Percentiles rank a stretch among this genome's conserved stretches.
These are phyloP conservation scores for Acestrorhynchus altus DNA, from an alignment of 2,797 vertebrate genomes.

Conservation along the genomic window DNA sequence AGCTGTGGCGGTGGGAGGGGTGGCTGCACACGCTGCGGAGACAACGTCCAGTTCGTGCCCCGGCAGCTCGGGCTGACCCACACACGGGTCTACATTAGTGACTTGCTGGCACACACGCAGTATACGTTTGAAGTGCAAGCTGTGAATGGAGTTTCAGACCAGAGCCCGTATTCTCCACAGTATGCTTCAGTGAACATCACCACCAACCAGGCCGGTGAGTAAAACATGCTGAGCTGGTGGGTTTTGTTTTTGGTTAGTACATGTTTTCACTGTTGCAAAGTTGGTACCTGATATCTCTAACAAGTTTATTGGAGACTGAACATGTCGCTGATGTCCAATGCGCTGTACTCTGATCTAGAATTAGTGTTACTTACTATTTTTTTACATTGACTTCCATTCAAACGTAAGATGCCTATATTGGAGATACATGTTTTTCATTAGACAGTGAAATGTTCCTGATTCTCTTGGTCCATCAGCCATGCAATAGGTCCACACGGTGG, in stretches of 20 bases:
- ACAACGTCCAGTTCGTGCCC: conserved; percentile 94
- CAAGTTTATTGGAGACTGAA: no score
- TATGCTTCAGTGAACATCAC: conserved; percentile 95
- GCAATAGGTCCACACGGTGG: no score
- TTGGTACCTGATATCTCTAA: no score
- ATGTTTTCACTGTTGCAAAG: no score
- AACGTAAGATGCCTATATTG: no score
- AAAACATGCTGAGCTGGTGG: neutral
- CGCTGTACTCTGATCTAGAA: no score
- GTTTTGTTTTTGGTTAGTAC: neutral
- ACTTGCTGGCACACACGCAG: conserved; percentile 95
- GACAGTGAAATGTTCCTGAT: no score
- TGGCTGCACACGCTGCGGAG: conserved; percentile 93
- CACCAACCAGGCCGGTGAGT: conserved; percentile 97
- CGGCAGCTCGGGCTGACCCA: conserved; percentile 94
- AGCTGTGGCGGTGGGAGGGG: conserved; percentile 89
- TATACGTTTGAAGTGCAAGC: conserved; percentile 99
- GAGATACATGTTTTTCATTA: no score
- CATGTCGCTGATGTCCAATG: no score
- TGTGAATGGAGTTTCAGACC: conserved; percentile 95
- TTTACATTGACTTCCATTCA: no score
- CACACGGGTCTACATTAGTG: conserved; percentile 90
- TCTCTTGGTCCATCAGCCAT: no score
- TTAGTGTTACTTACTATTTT: no score
- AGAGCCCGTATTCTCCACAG: conserved; percentile 94